These are phyloP conservation scores for Hymenochirus boettgeri DNA, from an alignment of 2,113 vertebrate genomes.

Conservation along the genomic window DNA sequence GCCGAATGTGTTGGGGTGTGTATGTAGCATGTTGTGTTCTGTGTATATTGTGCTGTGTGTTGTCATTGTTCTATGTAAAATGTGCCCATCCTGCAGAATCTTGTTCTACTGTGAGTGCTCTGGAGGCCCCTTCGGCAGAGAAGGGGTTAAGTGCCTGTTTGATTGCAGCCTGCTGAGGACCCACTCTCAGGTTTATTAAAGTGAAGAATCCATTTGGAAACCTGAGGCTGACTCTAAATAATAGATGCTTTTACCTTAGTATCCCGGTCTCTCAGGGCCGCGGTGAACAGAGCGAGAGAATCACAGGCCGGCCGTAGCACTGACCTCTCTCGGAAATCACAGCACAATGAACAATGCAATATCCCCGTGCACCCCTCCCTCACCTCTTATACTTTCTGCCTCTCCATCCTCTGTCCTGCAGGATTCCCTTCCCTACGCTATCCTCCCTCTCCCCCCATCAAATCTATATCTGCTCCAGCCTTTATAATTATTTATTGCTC, in stretches of 20 bases:
- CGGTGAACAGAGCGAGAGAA: slow-evolving; percentile 38
- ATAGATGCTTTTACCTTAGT: slow-evolving; percentile 43
- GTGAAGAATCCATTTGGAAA: slow-evolving; percentile 43
- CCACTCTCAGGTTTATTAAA: slow-evolving; percentile 37
- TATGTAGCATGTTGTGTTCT: no score
- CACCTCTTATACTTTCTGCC: background rate
- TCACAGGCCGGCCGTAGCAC: slow-evolving; percentile 31
- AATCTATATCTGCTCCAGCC: slow-evolving; percentile 14
- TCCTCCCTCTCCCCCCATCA: slow-evolving; percentile 15
- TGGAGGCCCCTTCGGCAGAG: background rate
- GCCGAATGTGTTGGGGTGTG: no score
- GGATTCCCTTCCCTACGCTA: no score
- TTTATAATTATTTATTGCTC: slow-evolving; percentile 34
- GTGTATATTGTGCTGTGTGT: no score
- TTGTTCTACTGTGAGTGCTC: background rate
- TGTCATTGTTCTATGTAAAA: no score
- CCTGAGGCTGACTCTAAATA: slow-evolving; percentile 39
- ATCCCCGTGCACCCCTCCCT: slow-evolving; percentile 14
- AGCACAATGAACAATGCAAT: slow-evolving; percentile 38
- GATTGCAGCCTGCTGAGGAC: slow-evolving; percentile 22
- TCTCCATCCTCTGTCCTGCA: slow-evolving; percentile 3
- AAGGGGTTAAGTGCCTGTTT: slow-evolving; percentile 20
- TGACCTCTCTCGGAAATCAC: slow-evolving; percentile 42
- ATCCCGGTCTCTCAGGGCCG: slow-evolving; percentile 39
- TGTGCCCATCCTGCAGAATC: background rate